Conservation (phyloP, 2,113 vertebrate genomes). For the Tympanuchus pallidicinctus region DNA sequence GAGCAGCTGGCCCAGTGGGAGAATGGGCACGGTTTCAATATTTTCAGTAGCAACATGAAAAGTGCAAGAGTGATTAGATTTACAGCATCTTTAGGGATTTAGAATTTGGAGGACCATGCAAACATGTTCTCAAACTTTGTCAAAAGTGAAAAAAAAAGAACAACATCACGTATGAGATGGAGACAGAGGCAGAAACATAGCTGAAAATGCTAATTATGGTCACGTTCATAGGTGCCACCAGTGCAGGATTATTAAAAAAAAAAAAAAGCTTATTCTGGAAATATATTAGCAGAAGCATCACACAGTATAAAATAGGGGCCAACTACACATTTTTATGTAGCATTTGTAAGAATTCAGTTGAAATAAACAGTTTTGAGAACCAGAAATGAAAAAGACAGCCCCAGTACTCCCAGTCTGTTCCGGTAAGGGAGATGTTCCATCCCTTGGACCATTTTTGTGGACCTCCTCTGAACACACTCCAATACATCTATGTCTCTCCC, state of each 20-base stretch:
- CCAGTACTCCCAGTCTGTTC: too few species aligned
- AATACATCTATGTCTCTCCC: too few species aligned
- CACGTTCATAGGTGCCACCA: neutral
- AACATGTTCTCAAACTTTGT: neutral
- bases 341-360: neutral
- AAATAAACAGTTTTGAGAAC: neutral
- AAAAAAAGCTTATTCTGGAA: neutral
- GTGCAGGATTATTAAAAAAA: neutral
- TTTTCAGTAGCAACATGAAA: neutral
- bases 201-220: neutral
- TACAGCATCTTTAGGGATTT: neutral
- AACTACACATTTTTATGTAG: neutral
- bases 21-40: neutral
- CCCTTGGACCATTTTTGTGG: too few species aligned
- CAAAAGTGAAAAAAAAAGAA: neutral
- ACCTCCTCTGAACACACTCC: too few species aligned
- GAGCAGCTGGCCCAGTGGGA: neutral
- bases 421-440: too few species aligned
- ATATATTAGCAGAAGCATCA: neutral
- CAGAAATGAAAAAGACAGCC: neutral
- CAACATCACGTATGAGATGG: neutral
- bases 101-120: neutral
- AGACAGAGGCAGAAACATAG: neutral
- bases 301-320: neutral
- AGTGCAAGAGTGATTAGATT: neutral